Percentiles rank a stretch among this genome's conserved stretches.
Conservation (phyloP, 2,113 vertebrate genomes). For the Ptyas mucosa region DNA sequence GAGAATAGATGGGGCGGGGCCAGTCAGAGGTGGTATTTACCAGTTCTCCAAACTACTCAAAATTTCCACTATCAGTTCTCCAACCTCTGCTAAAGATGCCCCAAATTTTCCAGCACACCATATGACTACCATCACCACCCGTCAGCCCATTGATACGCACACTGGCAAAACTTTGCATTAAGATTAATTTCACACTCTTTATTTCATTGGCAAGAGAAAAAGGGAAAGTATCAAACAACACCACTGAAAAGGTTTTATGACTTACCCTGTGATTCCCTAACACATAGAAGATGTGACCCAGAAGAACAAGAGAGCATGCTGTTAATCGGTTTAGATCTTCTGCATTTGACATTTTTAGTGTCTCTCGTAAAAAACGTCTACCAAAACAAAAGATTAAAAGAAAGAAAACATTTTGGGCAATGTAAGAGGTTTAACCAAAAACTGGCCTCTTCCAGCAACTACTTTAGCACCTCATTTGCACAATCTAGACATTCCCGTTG, state of each 20-base stretch:
- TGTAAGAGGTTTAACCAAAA: neutral
- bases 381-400: neutral
- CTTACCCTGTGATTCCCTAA: constrained; percentile 95
- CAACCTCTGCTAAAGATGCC: neutral
- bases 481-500: neutral
- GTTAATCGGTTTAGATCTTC: constrained; percentile 96
- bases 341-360: constrained; percentile 97
- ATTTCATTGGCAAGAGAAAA: neutral
- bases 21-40: no score
- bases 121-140: neutral
- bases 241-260: fast-evolving
- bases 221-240: fast-evolving
- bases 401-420: neutral
- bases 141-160: neutral
- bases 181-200: neutral
- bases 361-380: constrained; percentile 94
- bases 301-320: constrained; percentile 92
- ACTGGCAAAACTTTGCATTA: neutral
- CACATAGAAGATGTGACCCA: constrained; percentile 98
- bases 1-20: no score
- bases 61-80: no score
- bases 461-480: neutral
- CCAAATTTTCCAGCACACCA: neutral
- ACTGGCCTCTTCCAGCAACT: neutral
- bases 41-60: no score